These are phyloP conservation scores for Glareola pratincola DNA, from an alignment of 2,113 vertebrate genomes.

Conservation along the genomic window DNA sequence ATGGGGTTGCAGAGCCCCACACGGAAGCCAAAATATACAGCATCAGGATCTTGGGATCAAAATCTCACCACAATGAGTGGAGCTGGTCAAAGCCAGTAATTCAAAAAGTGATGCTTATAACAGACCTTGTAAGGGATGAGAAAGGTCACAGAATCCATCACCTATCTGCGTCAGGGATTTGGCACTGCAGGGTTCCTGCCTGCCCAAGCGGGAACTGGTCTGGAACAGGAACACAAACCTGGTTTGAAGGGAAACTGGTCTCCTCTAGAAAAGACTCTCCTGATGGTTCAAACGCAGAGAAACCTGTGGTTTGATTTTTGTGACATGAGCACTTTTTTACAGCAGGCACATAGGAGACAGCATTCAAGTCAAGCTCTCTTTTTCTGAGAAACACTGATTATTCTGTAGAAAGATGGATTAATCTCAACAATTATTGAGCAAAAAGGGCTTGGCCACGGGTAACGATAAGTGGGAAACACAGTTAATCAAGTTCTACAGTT, in stretches of 20 bases:
- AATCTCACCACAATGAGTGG: neutral
- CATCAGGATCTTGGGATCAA: neutral
- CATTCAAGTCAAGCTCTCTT: neutral
- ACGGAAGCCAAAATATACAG: neutral
- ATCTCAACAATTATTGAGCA: neutral
- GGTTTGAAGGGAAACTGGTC: neutral
- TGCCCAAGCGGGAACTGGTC: rapidly evolving
- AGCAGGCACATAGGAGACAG: neutral
- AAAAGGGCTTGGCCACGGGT: neutral
- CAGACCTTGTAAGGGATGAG: neutral
- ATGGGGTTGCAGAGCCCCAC: rapidly evolving
- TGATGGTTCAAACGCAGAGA: neutral
- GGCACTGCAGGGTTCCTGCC: neutral
- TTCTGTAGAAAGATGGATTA: neutral
- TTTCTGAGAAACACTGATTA: neutral
- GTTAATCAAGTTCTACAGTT: neutral
- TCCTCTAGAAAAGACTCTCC: neutral
- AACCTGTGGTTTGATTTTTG: neutral
- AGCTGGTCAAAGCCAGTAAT: neutral
- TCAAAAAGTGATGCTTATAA: neutral
- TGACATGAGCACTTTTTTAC: neutral
- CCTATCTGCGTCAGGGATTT: neutral
- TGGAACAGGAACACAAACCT: rapidly evolving
- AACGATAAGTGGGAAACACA: neutral
- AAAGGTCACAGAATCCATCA: neutral